These are phyloP conservation scores for Aurelia sp. DNA, from an alignment of 30 jellyfish, hydroid and myxozoan species.

Conservation along the genomic window DNA sequence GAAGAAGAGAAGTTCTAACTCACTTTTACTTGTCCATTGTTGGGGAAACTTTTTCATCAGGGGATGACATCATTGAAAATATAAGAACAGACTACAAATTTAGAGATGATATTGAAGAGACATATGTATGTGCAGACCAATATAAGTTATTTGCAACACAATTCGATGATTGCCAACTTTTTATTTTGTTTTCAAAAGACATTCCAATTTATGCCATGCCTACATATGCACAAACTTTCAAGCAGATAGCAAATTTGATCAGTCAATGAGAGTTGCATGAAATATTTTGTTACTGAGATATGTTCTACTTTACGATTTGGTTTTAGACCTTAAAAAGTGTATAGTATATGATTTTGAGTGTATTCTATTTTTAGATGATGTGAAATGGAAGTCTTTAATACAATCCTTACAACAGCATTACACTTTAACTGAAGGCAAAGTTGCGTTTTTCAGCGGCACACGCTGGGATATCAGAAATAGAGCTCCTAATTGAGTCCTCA, in stretches of 20 bases:
- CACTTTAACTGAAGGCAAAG: too few relatives aligned
- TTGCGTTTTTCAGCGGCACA: too few relatives aligned
- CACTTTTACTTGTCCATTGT: constrained; percentile 71
- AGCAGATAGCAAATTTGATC: constrained; percentile 53
- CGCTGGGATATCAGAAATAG: too few relatives aligned
- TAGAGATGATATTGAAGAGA: constrained; percentile 72
- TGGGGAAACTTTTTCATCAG: constrained; percentile 52
- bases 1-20: constrained; percentile 58
- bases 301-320: too few relatives aligned
- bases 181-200: constrained; percentile 74
- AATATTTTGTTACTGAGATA: too few relatives aligned
- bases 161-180: constrained; percentile 74
- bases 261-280: too few relatives aligned
- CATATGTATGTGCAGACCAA: constrained; percentile 71
- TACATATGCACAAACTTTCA: constrained; percentile 55
- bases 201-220: constrained; percentile 89
- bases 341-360: too few relatives aligned
- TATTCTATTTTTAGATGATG: too few relatives aligned
- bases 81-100: constrained; percentile 4
- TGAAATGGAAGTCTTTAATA: too few relatives aligned
- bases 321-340: too few relatives aligned
- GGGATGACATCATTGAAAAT: constrained; percentile 45
- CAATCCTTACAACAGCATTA: too few relatives aligned
- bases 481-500: too few relatives aligned
- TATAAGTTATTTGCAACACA: constrained; percentile 83